Base-by-base conservation (phyloP, 1,140 invertebrate species). In the Aethina tumida region DNA sequence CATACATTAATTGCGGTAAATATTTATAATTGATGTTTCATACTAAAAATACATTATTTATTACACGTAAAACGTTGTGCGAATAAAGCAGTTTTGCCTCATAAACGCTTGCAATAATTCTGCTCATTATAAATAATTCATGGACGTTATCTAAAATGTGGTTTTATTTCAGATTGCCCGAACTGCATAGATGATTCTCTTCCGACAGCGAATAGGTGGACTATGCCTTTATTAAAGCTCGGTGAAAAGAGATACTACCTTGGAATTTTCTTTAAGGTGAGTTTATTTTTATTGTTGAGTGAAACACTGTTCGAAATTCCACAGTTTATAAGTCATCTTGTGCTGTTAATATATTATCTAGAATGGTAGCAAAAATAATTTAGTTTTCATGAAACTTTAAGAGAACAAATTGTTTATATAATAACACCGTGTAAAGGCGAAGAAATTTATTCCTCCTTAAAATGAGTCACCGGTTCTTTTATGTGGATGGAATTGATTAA, bases 231-330 rank as follows among this genome's bases (percentile, higher is more conserved):
- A 25, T 65, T 88, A 42, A 86, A 86, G 59, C 74, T 86, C 15
- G 86, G 85, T 12, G 82, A 88, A 54, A 90, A 90, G 59, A 65
- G 80, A 56, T 90, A 89, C 59, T 91, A 91, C 60, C 67, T 91
- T 43, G 85, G 85, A 58, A 89, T 89, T 58, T 90, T 91, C 64
- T 89, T 89, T 65, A 90, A 88, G 82, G 85, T 89, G 73, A 68
- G 55, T 50, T 7, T 12, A 21, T 18, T n/a, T 6, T 34, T 5
- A 21, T 20, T 8, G 8, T 24, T 12, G 8, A 12, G 22, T 19
- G 9, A 34, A 34, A 34, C 12, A 28, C 5, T 27, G 10, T n/a
- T n/a, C n/a, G n/a, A n/a, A n/a, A n/a, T n/a, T n/a, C n/a, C n/a
- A n/a, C n/a, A n/a, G n/a, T n/a, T n/a, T n/a, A n/a, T n/a, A n/a